Conservation (phyloP, 2,888 invertebrate species). For the Aproaerema taeniolella region DNA sequence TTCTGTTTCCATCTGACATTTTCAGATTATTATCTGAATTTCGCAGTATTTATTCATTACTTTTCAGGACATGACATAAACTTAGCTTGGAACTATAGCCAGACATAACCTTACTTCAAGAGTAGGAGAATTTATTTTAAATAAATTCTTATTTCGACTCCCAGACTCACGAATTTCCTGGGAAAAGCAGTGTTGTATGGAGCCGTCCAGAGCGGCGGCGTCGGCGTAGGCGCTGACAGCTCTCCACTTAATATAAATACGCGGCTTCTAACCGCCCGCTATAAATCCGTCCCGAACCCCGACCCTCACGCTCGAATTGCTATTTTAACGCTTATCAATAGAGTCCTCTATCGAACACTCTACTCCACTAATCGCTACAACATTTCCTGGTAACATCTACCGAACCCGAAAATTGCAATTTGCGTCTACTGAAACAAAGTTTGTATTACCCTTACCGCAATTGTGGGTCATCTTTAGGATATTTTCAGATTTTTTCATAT, state of each 20-base stretch:
- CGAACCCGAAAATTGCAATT: slow-evolving; percentile 28
- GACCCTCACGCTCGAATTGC: slow-evolving; percentile 45
- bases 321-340: slow-evolving; percentile 58
- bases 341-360: slow-evolving; percentile 47
- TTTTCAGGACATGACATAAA: no score
- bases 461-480: slow-evolving; percentile 35
- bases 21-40: no score
- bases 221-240: slow-evolving; percentile 73
- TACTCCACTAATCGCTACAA: slow-evolving; percentile 32
- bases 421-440: slow-evolving; percentile 30
- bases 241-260: slow-evolving; percentile 76
- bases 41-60: no score
- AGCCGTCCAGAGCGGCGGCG: slow-evolving; percentile 53
- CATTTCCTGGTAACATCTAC: slow-evolving; percentile 28
- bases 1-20: no score
- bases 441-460: slow-evolving; percentile 12
- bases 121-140: no score
- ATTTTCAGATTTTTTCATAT: slow-evolving; percentile 36
- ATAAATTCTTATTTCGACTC: no score
- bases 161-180: no score
- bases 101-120: no score
- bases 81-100: no score
- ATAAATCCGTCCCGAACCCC: slow-evolving; percentile 59
- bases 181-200: slow-evolving; percentile 50
- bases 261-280: slow-evolving; percentile 62